phyloP scores from a whole-genome alignment of 2,888 invertebrate species.

The Tetragonisca angustula region DNA sequence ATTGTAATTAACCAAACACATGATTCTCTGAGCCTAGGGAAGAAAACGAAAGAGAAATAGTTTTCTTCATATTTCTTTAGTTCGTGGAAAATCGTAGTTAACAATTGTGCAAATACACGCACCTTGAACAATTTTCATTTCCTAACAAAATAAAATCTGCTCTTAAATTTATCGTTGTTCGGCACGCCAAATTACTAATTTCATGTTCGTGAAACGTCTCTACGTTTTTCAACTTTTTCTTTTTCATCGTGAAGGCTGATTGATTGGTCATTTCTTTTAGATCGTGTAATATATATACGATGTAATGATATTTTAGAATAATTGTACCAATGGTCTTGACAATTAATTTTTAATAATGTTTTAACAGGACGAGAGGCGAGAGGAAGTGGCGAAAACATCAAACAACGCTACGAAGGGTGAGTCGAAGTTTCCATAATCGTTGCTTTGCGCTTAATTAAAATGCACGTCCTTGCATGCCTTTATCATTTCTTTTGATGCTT shows the following conservation, averaged over 20 bases:
- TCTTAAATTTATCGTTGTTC: conserved; percentile 36
- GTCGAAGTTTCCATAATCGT: neutral
- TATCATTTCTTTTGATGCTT: neutral
- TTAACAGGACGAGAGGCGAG: neutral
- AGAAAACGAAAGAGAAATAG: neutral
- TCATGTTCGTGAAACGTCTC: conserved; percentile 36
- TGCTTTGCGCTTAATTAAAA: conserved; percentile 5
- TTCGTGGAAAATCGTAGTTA: too few relatives aligned
- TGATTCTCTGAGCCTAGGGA: conserved; percentile 27
- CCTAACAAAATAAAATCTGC: conserved; percentile 8
- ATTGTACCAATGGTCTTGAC: neutral
- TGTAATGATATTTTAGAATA: neutral
- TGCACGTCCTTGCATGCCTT: neutral
- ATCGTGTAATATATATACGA: neutral
- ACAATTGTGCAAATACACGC: neutral
- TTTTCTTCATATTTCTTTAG: neutral
- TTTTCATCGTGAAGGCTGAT: neutral
- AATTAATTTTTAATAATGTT: neutral
- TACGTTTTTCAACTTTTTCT: conserved; percentile 35
- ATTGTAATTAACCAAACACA: conserved; percentile 43
- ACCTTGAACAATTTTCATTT: conserved; percentile 48
- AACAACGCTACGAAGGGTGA: conserved; percentile 9
- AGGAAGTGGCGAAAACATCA: neutral
- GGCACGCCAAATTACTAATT: conserved; percentile 37
- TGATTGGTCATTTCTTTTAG: neutral